Evolutionary conservation across 2,797 vertebrate species (phyloP).

Genomic region (Hydrocynus forskahlii): DNA sequence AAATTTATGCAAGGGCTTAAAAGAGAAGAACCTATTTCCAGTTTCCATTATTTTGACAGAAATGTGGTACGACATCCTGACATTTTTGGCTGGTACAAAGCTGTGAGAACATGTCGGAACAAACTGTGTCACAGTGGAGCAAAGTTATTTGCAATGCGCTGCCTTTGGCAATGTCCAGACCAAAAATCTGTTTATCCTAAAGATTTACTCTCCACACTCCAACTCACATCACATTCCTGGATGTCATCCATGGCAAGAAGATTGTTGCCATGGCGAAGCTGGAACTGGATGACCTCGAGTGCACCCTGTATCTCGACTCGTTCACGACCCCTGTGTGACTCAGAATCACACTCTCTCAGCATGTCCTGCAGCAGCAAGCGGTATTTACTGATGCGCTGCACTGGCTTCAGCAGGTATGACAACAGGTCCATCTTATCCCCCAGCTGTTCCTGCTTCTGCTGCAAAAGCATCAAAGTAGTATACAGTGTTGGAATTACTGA

Average conservation of each 20-base stretch:
- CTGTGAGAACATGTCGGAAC: not conserved
- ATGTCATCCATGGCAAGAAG: slow-evolving; percentile 86
- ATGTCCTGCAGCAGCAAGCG: slow-evolving; percentile 83
- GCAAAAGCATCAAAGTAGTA: slow-evolving; percentile 2
- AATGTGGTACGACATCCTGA: not conserved
- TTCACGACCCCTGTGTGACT: slow-evolving; percentile 62
- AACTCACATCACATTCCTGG: slow-evolving; percentile 81
- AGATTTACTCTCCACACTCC: not conserved
- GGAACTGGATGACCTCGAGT: slow-evolving; percentile 80
- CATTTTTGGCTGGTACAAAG: not conserved
- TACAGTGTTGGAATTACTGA: not conserved
- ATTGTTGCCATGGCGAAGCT: slow-evolving; percentile 84
- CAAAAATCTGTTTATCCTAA: not conserved
- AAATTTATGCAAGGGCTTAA: not conserved
- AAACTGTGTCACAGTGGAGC: not conserved
- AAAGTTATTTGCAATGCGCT: not conserved
- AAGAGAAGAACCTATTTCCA: not conserved
- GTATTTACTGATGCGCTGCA: slow-evolving; percentile 87
- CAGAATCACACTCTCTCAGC: slow-evolving; percentile 71
- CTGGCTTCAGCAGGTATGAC: slow-evolving; percentile 83
- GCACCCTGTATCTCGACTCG: slow-evolving; percentile 76
- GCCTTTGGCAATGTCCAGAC: not conserved
- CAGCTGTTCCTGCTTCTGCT: slow-evolving; percentile 81
- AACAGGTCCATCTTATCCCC: slow-evolving; percentile 83
- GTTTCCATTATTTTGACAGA: not conserved